A percentile compares a stretch with the other conserved stretches of the same genome.
Conservation (phyloP, 2,113 vertebrate species). For the Cyanoramphus novaezelandiae region DNA sequence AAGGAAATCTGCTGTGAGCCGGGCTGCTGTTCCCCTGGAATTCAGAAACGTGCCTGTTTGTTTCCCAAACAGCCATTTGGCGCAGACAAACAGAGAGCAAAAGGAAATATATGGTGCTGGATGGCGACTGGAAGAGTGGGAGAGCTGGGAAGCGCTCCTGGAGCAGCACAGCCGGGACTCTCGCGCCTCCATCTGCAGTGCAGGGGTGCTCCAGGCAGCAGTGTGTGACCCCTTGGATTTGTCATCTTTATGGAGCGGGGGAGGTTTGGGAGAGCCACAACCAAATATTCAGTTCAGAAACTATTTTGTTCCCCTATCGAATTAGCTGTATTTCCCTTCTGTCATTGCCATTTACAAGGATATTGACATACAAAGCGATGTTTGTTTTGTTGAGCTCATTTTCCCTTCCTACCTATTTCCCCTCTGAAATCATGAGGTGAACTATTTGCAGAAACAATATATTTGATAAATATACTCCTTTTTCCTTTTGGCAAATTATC, state of each 20-base stretch:
- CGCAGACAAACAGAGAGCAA: not conserved
- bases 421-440: slow-evolving; percentile 40
- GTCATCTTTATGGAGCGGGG: not conserved
- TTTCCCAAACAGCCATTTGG: not conserved
- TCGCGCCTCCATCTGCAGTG: fast-evolving
- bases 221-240: not conserved
- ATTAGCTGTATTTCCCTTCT: slow-evolving; percentile 31
- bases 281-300: not conserved
- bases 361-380: slow-evolving; percentile 31
- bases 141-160: not conserved
- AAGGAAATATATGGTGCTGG: not conserved
- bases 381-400: slow-evolving; percentile 46
- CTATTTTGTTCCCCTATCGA: not conserved
- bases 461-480: slow-evolving; percentile 52
- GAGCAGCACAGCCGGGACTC: not conserved
- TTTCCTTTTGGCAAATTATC: slow-evolving; percentile 59
- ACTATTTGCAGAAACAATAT: slow-evolving; percentile 55
- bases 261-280: not conserved
- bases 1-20: slow-evolving; percentile 18
- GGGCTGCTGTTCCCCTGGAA: not conserved
- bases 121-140: not conserved
- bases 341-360: slow-evolving; percentile 13
- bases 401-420: slow-evolving; percentile 22
- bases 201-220: fast-evolving
- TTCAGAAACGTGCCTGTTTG: not conserved